phyloP scores from a whole-genome alignment of 2,797 vertebrate genomes.

The Gymnopithys bicolor region DNA sequence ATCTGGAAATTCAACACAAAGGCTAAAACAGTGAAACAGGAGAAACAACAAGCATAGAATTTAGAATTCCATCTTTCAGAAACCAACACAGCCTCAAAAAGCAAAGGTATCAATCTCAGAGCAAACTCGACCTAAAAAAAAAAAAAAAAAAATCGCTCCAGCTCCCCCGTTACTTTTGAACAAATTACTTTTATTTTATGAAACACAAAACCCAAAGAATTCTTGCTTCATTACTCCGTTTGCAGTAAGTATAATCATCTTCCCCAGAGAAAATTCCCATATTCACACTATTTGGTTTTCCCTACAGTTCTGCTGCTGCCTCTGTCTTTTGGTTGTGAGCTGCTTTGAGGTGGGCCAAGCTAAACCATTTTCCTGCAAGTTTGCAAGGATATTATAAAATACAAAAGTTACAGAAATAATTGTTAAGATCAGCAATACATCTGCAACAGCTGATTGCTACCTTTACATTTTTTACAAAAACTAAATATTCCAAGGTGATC shows the following conservation, averaged over 20 bases:
- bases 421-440: neutral
- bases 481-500: neutral
- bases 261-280: neutral
- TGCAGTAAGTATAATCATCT: neutral
- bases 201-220: neutral
- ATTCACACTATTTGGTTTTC: neutral
- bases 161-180: neutral
- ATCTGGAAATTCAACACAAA: neutral
- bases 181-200: neutral
- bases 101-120: neutral
- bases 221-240: neutral
- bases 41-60: neutral
- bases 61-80: neutral
- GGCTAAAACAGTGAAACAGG: neutral
- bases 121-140: neutral
- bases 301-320: neutral
- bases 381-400: neutral
- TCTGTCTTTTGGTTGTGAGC: neutral
- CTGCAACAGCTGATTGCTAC: neutral
- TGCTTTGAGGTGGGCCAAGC: neutral
- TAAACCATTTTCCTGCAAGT: neutral
- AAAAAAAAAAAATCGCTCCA: neutral
- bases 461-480: neutral
- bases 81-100: neutral
- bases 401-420: neutral